phyloP scores from a whole-genome alignment of 37 sponge, comb jelly and placozoan species.

The Chondrosia reniformis region DNA sequence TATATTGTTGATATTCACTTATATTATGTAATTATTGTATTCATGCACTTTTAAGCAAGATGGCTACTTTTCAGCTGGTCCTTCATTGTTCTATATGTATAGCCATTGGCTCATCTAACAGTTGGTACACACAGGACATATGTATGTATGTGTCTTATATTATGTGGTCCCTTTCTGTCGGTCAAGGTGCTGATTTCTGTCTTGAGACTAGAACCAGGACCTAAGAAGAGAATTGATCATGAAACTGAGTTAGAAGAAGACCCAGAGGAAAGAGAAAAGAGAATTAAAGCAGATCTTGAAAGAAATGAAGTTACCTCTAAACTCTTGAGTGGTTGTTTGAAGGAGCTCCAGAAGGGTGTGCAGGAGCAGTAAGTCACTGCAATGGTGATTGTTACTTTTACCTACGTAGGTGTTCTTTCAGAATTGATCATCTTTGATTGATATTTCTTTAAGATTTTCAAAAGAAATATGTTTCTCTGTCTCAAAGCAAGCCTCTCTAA shows the following conservation, averaged over 20 bases:
- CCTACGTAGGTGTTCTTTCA: constrained; percentile 27
- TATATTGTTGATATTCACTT: no score
- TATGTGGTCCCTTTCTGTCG: no score
- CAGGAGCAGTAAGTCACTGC: neutral
- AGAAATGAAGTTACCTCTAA: neutral
- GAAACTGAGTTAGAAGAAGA: neutral
- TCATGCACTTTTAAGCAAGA: no score
- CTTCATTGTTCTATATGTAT: neutral
- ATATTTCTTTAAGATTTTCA: neutral
- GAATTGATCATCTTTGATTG: constrained; percentile 21
- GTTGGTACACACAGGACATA: no score
- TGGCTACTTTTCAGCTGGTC: no score
- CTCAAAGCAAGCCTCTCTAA: constrained; percentile 22
- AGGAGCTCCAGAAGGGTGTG: neutral
- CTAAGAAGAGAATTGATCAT: neutral
- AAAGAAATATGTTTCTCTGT: constrained; percentile 26
- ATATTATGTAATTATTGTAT: no score
- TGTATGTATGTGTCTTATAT: no score
- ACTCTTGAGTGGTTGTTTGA: neutral
- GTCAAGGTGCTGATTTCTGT: neutral
- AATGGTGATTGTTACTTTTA: constrained; percentile 36
- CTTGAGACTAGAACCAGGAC: neutral
- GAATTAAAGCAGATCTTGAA: neutral
- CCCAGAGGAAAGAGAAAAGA: constrained; percentile 1
- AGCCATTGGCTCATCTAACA: neutral